These are phyloP conservation scores for Serranus cabrilla DNA, from an alignment of 2,797 vertebrate species.

Conservation along the genomic window DNA sequence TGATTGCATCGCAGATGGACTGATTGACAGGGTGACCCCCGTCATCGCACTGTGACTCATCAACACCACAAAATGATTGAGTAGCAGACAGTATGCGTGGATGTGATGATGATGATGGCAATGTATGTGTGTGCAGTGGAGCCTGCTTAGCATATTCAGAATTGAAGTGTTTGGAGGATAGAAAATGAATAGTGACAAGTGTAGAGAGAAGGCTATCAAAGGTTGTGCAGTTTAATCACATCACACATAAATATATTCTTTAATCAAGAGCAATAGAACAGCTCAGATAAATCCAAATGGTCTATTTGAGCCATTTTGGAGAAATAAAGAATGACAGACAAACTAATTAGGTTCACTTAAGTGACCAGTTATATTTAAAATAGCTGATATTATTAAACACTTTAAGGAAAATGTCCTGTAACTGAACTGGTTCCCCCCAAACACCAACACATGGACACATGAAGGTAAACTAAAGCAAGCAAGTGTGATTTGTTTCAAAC, in stretches of 20 bases:
- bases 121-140: not conserved
- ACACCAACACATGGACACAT: not conserved
- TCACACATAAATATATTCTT: constrained; percentile 40
- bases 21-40: constrained; percentile 68
- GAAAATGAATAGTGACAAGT: constrained; percentile 66
- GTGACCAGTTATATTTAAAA: not conserved
- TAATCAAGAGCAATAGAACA: constrained; percentile 26
- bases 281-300: constrained; percentile 13
- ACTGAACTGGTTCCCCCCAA: not conserved
- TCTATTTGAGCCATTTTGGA: not conserved
- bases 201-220: constrained; percentile 51
- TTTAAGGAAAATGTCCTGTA: not conserved
- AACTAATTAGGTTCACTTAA: no score
- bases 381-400: not conserved
- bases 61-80: constrained; percentile 58
- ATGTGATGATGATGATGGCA: constrained; percentile 8
- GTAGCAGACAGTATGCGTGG: constrained; percentile 42
- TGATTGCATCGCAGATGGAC: constrained; percentile 68
- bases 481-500: not conserved
- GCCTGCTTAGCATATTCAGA: constrained; percentile 22
- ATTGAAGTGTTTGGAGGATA: constrained; percentile 41
- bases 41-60: constrained; percentile 72
- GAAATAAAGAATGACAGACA: not conserved
- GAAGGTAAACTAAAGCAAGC: not conserved
- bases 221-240: constrained; percentile 38